These are phyloP conservation scores for Trypoxylus dichotomus DNA, from an alignment of 1,140 invertebrate species.

Conservation along the genomic window DNA sequence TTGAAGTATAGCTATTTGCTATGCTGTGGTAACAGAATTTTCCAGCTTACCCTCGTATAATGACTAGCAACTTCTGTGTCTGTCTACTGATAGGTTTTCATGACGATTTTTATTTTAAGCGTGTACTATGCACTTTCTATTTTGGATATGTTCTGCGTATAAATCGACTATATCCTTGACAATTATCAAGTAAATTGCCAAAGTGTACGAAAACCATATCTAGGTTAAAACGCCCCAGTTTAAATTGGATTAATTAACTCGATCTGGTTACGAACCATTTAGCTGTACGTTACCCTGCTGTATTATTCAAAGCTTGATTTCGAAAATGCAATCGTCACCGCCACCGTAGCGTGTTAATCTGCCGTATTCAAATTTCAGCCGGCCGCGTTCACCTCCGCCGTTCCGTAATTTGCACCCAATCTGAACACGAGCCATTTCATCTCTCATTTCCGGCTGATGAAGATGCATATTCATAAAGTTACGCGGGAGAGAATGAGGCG, in stretches of 20 bases:
- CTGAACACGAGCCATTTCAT: slow-evolving; percentile 40
- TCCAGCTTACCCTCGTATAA: too few species aligned
- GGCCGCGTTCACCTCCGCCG: not conserved
- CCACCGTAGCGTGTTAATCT: slow-evolving; percentile 32
- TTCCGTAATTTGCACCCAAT: slow-evolving; percentile 28
- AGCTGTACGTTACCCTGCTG: not conserved
- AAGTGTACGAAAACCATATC: too few species aligned
- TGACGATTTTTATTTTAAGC: too few species aligned
- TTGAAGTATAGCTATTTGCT: too few species aligned
- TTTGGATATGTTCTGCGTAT: too few species aligned
- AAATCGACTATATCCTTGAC: too few species aligned
- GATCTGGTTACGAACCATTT: not conserved
- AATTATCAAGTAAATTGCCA: too few species aligned
- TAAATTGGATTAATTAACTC: not conserved
- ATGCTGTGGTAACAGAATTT: too few species aligned
- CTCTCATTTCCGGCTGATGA: slow-evolving; percentile 36
- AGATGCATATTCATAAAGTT: slow-evolving; percentile 43
- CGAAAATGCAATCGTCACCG: not conserved
- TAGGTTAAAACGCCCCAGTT: too few species aligned
- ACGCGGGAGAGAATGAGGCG: slow-evolving; percentile 25
- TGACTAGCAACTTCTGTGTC: too few species aligned
- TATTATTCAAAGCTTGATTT: not conserved
- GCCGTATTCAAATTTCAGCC: slow-evolving; percentile 38
- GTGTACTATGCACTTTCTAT: too few species aligned
- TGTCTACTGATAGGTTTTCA: too few species aligned